A percentile compares a stretch with the other conserved stretches of the same genome.
Conservation (phyloP, 2,797 vertebrate species). For the Esox masquinongy region DNA sequence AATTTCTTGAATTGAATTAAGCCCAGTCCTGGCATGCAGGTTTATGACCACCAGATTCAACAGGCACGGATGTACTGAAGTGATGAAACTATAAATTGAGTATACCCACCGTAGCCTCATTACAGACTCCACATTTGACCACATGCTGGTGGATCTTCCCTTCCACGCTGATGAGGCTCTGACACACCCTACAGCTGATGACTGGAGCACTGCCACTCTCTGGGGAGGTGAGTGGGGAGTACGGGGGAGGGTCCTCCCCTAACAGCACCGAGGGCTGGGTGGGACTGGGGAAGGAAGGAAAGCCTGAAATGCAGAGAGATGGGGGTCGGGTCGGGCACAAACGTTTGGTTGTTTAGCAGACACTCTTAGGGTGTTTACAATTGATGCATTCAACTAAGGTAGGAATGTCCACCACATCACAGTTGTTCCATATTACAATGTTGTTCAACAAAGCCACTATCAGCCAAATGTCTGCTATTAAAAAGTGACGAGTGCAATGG, state of each 20-base stretch:
- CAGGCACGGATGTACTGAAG: constrained; percentile 11
- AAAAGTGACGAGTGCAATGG: too few species aligned
- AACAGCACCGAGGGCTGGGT: constrained; percentile 84
- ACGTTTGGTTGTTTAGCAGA: neutral
- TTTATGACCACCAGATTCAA: constrained; percentile 12
- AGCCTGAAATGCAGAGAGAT: constrained; percentile 62
- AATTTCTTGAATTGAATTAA: neutral
- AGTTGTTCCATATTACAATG: neutral
- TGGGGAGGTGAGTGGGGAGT: constrained; percentile 88
- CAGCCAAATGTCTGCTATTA: neutral
- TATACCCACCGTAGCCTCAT: constrained; percentile 87
- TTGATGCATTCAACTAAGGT: neutral
- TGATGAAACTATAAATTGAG: neutral
- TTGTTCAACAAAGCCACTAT: neutral
- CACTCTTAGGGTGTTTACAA: neutral
- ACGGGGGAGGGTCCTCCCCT: constrained; percentile 87
- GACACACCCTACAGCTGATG: constrained; percentile 91
- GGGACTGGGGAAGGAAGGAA: constrained; percentile 81
- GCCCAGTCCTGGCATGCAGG: neutral
- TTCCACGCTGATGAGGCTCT: constrained; percentile 91
- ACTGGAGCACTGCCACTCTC: constrained; percentile 89
- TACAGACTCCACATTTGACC: constrained; percentile 92
- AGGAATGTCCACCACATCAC: neutral
- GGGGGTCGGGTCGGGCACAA: neutral
- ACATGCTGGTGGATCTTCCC: constrained; percentile 85